phyloP scores from a whole-genome alignment of 2,797 vertebrate genomes.

The Malurus leucopterus region DNA sequence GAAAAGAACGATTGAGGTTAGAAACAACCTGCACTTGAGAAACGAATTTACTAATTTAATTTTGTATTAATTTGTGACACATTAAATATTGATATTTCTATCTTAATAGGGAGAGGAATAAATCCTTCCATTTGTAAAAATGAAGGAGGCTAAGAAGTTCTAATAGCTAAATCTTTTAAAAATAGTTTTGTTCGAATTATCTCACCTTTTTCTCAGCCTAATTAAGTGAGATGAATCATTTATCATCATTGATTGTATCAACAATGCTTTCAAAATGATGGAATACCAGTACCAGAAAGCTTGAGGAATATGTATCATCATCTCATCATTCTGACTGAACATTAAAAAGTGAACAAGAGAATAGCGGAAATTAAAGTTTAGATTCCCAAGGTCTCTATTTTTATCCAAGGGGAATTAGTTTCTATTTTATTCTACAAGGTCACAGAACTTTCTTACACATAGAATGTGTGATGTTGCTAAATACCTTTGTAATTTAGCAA shows the following conservation, averaged over 20 bases:
- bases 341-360: neutral
- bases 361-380: neutral
- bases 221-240: conserved; percentile 58
- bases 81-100: neutral
- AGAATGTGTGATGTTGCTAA: neutral
- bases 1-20: neutral
- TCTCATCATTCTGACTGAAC: neutral
- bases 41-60: neutral
- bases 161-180: neutral
- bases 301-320: conserved; percentile 36
- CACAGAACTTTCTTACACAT: neutral
- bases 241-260: conserved; percentile 56
- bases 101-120: neutral
- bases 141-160: neutral
- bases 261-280: conserved; percentile 49
- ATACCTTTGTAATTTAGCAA: neutral
- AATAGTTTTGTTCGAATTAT: conserved; percentile 11
- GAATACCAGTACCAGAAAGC: conserved; percentile 27
- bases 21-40: neutral
- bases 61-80: neutral
- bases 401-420: neutral
- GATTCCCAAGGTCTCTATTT: neutral
- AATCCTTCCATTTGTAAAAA: neutral
- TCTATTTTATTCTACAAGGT: neutral
- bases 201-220: neutral